Percentiles rank a stretch among this genome's conserved stretches.
Conservation (phyloP, 53 echinoderm and acorn worm genomes). For the Astropecten irregularis region DNA sequence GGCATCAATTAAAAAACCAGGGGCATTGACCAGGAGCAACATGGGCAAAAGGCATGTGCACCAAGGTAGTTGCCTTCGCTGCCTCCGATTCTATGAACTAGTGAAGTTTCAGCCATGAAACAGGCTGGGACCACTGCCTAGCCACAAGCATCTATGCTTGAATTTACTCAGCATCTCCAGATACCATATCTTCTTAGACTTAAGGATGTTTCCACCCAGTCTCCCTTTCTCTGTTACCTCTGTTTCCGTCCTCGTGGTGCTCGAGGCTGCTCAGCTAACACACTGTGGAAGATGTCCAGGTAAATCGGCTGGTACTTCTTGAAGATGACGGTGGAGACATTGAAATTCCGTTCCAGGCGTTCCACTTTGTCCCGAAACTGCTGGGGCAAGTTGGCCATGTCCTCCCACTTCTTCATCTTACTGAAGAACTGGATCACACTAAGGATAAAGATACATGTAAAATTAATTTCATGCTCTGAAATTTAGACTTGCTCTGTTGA, state of each 20-base stretch:
- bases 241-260: constrained; percentile 89
- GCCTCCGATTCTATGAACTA: too few relatives aligned
- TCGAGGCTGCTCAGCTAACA: constrained; percentile 65
- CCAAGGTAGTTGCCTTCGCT: too few relatives aligned
- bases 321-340: constrained; percentile 98
- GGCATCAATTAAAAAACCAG: too few relatives aligned
- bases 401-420: constrained; percentile 99
- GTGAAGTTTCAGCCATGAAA: too few relatives aligned
- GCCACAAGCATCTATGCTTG: too few relatives aligned
- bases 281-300: constrained; percentile 74
- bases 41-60: too few relatives aligned
- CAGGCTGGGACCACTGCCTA: too few relatives aligned
- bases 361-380: constrained; percentile 95
- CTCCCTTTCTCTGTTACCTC: constrained; percentile 52
- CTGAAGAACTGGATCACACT: constrained; percentile 98
- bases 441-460: background rate
- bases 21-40: too few relatives aligned
- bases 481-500: too few relatives aligned
- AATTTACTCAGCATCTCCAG: too few relatives aligned
- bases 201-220: too few relatives aligned
- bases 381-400: constrained; percentile 96
- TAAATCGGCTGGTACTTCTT: constrained; percentile 96
- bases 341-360: constrained; percentile 92
- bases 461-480: background rate
- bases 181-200: too few relatives aligned